Percentiles rank a stretch among this genome's conserved stretches.
Conservation (phyloP, 2,113 vertebrate species). For the Callopanchax toddi region DNA sequence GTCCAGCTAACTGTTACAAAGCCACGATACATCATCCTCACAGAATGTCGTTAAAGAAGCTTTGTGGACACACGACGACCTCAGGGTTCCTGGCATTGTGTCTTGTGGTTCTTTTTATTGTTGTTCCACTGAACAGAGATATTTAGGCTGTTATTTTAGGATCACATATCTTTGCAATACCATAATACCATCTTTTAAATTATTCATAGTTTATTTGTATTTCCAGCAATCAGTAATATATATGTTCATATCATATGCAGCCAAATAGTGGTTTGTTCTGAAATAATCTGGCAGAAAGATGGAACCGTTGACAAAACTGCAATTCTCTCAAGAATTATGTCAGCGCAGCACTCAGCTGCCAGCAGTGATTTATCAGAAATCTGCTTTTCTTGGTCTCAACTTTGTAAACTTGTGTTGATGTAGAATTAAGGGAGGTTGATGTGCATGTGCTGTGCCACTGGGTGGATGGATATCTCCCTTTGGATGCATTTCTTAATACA, state of each 20-base stretch:
- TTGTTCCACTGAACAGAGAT: conserved; percentile 54
- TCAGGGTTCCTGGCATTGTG: conserved; percentile 53
- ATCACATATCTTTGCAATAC: conserved; percentile 28
- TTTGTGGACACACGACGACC: conserved; percentile 55
- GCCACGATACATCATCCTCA: conserved; percentile 45
- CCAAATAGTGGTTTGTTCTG: conserved; percentile 8
- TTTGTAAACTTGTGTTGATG: neutral
- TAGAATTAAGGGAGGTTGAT: conserved; percentile 11
- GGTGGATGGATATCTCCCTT: conserved; percentile 24
- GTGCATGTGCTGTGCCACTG: conserved; percentile 23
- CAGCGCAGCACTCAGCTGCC: neutral
- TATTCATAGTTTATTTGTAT: conserved; percentile 38
- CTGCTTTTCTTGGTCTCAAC: conserved; percentile 10
- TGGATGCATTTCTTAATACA: conserved; percentile 35
- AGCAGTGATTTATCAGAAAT: conserved; percentile 32
- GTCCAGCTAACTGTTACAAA: conserved; percentile 23
- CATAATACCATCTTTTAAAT: conserved; percentile 45
- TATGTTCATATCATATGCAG: neutral
- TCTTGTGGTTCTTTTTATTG: conserved; percentile 54
- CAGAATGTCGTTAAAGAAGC: conserved; percentile 53
- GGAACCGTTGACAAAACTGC: neutral
- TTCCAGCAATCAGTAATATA: conserved; percentile 9
- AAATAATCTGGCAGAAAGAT: conserved; percentile 1
- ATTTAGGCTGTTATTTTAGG: conserved; percentile 58
- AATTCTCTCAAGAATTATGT: conserved; percentile 2